phyloP scores from a whole-genome alignment of 2,797 vertebrate species.

The Mormyrus hasselquistii region DNA sequence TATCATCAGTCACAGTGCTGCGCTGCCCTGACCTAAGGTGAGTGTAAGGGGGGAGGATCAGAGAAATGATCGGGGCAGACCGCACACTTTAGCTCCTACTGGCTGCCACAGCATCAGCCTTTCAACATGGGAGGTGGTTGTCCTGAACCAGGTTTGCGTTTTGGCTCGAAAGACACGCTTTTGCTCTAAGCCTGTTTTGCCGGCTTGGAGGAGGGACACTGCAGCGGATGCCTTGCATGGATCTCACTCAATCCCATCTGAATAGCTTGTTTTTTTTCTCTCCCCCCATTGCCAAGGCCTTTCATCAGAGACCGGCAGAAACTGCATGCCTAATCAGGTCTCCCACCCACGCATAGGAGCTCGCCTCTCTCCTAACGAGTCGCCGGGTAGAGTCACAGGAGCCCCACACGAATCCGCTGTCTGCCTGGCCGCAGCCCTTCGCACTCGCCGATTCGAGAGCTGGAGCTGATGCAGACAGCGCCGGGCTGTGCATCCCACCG shows the following conservation, averaged over 20 bases:
- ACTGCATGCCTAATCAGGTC: slow-evolving; percentile 12
- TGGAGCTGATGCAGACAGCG: neutral
- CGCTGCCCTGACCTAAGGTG: neutral
- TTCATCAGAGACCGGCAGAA: slow-evolving; percentile 13
- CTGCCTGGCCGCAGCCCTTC: neutral
- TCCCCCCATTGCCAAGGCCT: neutral
- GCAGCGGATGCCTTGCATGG: neutral
- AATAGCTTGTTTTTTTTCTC: neutral
- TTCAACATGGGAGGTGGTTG: neutral
- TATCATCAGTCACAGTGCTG: neutral
- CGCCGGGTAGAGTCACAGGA: slow-evolving; percentile 13
- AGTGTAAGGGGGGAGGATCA: neutral
- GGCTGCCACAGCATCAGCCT: neutral
- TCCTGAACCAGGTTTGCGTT: neutral
- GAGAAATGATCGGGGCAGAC: neutral
- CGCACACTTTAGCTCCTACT: neutral
- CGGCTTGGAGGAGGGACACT: neutral
- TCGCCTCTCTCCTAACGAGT: neutral
- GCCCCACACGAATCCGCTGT: neutral
- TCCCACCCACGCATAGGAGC: slow-evolving; percentile 5
- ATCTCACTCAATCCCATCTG: neutral
- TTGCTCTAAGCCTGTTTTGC: neutral
- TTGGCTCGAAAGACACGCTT: neutral
- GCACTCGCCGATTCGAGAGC: neutral
- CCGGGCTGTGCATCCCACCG: neutral